These are phyloP conservation scores for Bos indicus DNA, from an alignment of 2,113 vertebrate species.

Conservation along the genomic window DNA sequence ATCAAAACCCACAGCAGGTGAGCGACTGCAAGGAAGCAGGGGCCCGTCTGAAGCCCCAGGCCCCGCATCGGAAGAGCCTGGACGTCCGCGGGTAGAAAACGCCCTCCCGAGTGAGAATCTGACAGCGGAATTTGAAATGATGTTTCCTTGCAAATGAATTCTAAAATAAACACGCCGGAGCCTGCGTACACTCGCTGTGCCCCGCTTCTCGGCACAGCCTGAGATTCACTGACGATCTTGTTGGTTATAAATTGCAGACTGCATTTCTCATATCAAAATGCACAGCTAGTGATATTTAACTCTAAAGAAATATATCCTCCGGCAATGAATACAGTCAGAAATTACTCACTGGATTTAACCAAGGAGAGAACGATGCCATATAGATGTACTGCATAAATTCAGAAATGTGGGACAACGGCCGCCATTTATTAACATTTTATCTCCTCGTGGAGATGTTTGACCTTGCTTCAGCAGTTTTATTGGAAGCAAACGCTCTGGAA, in stretches of 20 bases:
- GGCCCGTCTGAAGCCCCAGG: not conserved
- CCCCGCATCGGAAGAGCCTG: too few species aligned
- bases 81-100: not conserved
- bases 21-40: not conserved
- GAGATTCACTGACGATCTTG: slow-evolving; percentile 17
- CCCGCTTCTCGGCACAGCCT: slow-evolving; percentile 30
- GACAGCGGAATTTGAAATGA: not conserved
- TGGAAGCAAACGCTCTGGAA: slow-evolving; percentile 53
- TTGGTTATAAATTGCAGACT: slow-evolving; percentile 68
- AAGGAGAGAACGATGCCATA: slow-evolving; percentile 46
- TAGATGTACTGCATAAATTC: slow-evolving; percentile 65
- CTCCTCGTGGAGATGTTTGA: slow-evolving; percentile 63
- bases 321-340: slow-evolving; percentile 69
- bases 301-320: slow-evolving; percentile 72
- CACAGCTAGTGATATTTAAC: slow-evolving; percentile 75
- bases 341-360: slow-evolving; percentile 69
- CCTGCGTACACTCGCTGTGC: not conserved
- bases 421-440: slow-evolving; percentile 71
- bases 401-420: slow-evolving; percentile 56
- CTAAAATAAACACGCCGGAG: slow-evolving; percentile 51
- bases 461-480: slow-evolving; percentile 78
- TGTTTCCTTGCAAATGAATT: slow-evolving; percentile 19
- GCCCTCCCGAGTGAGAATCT: not conserved
- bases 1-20: fast-evolving
- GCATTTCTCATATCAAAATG: slow-evolving; percentile 70